phyloP scores from a whole-genome alignment of 2,113 vertebrate species.

The Mus spicilegus region DNA sequence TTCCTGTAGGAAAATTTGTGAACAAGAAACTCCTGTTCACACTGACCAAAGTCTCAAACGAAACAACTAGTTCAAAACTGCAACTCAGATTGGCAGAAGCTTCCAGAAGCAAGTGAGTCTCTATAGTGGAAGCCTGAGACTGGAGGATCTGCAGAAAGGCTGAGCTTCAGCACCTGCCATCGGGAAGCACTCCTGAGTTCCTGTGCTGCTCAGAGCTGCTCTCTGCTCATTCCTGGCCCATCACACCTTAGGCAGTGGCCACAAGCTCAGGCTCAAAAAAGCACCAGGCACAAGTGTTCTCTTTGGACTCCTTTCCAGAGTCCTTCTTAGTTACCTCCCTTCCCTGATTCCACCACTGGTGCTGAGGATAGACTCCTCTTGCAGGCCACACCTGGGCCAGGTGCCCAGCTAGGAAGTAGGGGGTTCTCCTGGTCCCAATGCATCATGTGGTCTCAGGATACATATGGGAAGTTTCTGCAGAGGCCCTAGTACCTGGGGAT shows the following conservation, averaged over 20 bases:
- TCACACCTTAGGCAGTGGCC: background rate
- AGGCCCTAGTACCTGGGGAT: background rate
- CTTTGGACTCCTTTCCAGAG: background rate
- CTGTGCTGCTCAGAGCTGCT: background rate
- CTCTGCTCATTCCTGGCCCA: background rate
- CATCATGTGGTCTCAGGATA: too few relatives aligned
- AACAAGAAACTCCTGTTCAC: background rate
- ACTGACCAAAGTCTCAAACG: background rate
- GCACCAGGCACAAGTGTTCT: background rate
- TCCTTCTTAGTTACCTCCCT: background rate
- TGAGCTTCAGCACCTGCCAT: background rate
- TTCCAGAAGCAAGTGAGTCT: background rate
- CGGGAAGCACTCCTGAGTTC: background rate
- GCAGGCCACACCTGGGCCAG: background rate
- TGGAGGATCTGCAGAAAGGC: background rate
- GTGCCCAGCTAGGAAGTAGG: background rate
- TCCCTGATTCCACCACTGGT: background rate
- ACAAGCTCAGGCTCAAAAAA: background rate
- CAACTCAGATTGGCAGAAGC: background rate
- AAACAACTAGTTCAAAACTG: background rate
- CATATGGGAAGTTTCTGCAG: background rate
- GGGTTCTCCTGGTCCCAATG: background rate
- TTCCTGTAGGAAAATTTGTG: background rate
- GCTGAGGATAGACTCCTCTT: background rate
- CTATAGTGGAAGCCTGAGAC: background rate